phyloP scores from a whole-genome alignment of 1,140 invertebrate genomes.

The Acromyrmex charruanus region DNA sequence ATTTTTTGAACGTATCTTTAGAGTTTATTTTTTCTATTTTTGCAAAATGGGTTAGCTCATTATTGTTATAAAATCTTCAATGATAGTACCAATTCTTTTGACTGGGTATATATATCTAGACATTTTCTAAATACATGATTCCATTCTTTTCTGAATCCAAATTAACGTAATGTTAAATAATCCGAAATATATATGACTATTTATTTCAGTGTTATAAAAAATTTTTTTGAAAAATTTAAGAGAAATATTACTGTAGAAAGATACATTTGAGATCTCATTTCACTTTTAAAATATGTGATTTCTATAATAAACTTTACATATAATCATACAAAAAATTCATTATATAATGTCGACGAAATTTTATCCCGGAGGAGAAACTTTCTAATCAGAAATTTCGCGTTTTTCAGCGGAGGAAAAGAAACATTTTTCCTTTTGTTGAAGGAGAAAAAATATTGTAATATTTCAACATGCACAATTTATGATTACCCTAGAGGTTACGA shows the following conservation, averaged over 20 bases:
- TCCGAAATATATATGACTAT: too few relatives aligned
- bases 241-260: neutral
- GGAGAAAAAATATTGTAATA: constrained; percentile 4
- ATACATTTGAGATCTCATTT: neutral
- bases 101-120: too few relatives aligned
- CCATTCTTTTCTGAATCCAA: too few relatives aligned
- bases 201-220: neutral
- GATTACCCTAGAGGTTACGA: constrained; percentile 60
- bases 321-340: neutral
- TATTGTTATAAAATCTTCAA: too few relatives aligned
- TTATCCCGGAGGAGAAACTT: neutral
- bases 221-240: neutral
- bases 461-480: constrained; percentile 33
- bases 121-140: too few relatives aligned
- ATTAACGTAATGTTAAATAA: too few relatives aligned
- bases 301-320: neutral
- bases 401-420: neutral
- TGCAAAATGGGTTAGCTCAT: too few relatives aligned
- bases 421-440: neutral
- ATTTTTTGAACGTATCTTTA: too few relatives aligned
- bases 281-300: neutral
- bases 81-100: too few relatives aligned
- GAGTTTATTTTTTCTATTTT: too few relatives aligned
- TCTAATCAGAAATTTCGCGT: constrained; percentile 11
- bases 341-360: neutral